These are phyloP conservation scores for Chaenodraco wilsoni DNA, from an alignment of 2,797 vertebrate species.

Conservation along the genomic window DNA sequence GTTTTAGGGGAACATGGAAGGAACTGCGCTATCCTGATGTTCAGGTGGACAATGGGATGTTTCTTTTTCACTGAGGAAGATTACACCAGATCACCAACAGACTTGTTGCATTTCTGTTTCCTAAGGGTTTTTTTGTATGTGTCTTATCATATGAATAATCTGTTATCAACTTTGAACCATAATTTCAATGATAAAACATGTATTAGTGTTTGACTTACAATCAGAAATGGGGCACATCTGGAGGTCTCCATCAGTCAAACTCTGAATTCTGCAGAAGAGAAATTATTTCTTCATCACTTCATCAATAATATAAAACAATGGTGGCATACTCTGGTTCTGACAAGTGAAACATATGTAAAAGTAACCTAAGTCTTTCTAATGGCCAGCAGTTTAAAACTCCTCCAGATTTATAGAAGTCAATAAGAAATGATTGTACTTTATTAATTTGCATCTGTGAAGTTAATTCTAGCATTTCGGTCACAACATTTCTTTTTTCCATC, in stretches of 20 bases:
- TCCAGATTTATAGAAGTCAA: too few species aligned
- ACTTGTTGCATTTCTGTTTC: background rate
- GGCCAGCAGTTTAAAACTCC: too few species aligned
- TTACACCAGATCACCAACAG: background rate
- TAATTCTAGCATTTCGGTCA: too few species aligned
- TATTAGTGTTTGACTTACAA: slow-evolving; percentile 19
- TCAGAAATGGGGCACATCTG: slow-evolving; percentile 11
- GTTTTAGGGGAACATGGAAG: slow-evolving; percentile 36
- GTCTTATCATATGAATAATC: background rate
- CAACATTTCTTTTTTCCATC: too few species aligned
- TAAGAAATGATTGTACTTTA: too few species aligned
- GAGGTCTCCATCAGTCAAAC: slow-evolving; percentile 34
- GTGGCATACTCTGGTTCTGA: too few species aligned
- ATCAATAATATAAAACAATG: too few species aligned
- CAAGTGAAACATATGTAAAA: too few species aligned
- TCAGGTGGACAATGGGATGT: background rate
- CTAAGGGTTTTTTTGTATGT: too few species aligned
- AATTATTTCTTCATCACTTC: background rate
- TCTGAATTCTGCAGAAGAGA: slow-evolving; percentile 36
- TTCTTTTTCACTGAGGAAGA: slow-evolving; percentile 4
- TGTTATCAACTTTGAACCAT: background rate
- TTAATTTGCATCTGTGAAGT: too few species aligned
- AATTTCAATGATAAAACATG: background rate
- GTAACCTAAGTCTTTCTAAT: too few species aligned
- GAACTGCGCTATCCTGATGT: slow-evolving; percentile 5